Evolutionary conservation across 2,113 vertebrate species (phyloP).

Genomic region (Tachycineta bicolor): DNA sequence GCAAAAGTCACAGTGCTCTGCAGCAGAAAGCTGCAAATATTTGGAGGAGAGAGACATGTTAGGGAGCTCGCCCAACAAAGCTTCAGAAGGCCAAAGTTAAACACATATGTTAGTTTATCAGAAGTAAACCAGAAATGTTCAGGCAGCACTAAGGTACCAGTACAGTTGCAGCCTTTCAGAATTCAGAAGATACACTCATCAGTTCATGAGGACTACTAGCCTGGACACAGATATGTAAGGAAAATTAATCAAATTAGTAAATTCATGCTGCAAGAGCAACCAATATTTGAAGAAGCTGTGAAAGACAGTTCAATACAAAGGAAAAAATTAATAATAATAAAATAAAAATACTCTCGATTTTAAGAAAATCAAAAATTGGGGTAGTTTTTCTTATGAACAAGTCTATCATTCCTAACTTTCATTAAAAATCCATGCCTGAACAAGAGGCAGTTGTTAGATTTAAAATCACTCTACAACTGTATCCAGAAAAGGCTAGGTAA

Average conservation of each 20-base stretch:
- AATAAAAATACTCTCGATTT: not conserved
- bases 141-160: not conserved
- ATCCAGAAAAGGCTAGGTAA: not conserved
- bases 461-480: not conserved
- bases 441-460: not conserved
- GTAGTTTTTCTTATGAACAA: not conserved
- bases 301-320: not conserved
- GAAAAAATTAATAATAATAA: not conserved
- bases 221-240: not conserved
- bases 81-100: not conserved
- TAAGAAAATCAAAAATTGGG: not conserved
- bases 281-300: not conserved
- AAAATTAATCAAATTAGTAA: not conserved
- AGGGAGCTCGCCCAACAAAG: not conserved
- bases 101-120: fast-evolving
- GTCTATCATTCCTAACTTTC: not conserved
- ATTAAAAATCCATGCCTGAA: not conserved
- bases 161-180: not conserved
- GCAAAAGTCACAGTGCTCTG: not conserved
- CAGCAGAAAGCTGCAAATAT: not conserved
- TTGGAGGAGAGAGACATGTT: not conserved
- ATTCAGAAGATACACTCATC: not conserved
- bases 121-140: not conserved
- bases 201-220: not conserved
- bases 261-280: not conserved